Conservation (phyloP, 2,888 invertebrate genomes). For the Chironomus riparius region DNA sequence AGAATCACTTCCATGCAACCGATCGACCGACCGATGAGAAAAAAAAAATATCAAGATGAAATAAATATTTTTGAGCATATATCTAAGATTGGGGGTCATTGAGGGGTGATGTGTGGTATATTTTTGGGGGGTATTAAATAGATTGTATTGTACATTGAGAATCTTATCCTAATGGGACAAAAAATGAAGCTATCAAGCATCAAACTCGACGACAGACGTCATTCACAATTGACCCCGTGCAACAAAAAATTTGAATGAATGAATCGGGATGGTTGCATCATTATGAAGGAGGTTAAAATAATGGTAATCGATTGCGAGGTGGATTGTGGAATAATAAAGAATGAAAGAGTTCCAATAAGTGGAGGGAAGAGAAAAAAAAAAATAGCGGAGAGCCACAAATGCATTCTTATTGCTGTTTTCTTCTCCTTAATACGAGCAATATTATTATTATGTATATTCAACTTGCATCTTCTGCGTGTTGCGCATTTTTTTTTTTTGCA, state of each 20-base stretch:
- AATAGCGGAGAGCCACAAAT: slow-evolving; percentile 20
- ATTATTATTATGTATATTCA: not conserved
- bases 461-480: slow-evolving; percentile 24
- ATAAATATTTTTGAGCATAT: not conserved
- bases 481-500: slow-evolving; percentile 2
- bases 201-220: too few species aligned
- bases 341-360: not conserved
- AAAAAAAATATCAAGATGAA: not conserved
- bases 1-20: not conserved
- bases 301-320: slow-evolving; percentile 20
- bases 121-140: too few species aligned
- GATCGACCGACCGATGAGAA: not conserved
- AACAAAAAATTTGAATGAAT: slow-evolving; percentile 16
- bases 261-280: slow-evolving; percentile 8
- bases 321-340: not conserved
- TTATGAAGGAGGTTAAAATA: slow-evolving; percentile 19
- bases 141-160: too few species aligned
- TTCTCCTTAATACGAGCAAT: not conserved
- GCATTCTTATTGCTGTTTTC: not conserved
- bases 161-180: too few species aligned
- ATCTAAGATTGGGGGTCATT: too few species aligned
- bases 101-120: too few species aligned
- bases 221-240: not conserved
- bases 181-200: too few species aligned
- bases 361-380: not conserved